phyloP scores from a whole-genome alignment of 2,888 invertebrate genomes.

The Eurytoma californica region DNA sequence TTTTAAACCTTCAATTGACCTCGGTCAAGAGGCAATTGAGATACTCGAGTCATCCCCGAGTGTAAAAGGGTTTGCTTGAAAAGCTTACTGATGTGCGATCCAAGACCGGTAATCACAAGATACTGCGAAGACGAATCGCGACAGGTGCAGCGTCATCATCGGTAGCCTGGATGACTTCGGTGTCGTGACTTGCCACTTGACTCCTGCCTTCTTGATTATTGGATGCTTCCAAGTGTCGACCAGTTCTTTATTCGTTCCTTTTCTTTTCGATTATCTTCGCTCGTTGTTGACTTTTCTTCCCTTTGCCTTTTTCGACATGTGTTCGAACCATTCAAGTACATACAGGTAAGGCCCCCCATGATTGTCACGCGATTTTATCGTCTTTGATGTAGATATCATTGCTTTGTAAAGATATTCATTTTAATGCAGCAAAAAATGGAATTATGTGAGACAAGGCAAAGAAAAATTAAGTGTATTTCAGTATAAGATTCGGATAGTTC shows the following conservation, averaged over 20 bases:
- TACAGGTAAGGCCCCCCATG: constrained; percentile 67
- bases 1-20: background rate
- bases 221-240: constrained; percentile 36
- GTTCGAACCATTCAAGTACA: constrained; percentile 57
- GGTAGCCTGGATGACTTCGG: constrained; percentile 65
- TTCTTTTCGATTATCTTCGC: constrained; percentile 16
- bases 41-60: background rate
- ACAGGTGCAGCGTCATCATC: constrained; percentile 64
- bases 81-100: background rate
- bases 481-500: too few relatives aligned
- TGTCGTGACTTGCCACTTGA: constrained; percentile 61
- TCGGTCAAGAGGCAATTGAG: background rate
- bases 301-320: constrained; percentile 22
- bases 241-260: constrained; percentile 43
- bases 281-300: constrained; percentile 23
- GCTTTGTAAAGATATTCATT: background rate
- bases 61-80: constrained; percentile 6
- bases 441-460: too few relatives aligned
- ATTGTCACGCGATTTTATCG: constrained; percentile 72
- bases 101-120: constrained; percentile 23
- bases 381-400: constrained; percentile 7
- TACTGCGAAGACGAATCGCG: constrained; percentile 37
- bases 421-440: background rate
- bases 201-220: constrained; percentile 60
- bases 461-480: too few relatives aligned